These are phyloP conservation scores for Nemapogon koenigi DNA, from an alignment of 2,888 invertebrate species.

Conservation along the genomic window DNA sequence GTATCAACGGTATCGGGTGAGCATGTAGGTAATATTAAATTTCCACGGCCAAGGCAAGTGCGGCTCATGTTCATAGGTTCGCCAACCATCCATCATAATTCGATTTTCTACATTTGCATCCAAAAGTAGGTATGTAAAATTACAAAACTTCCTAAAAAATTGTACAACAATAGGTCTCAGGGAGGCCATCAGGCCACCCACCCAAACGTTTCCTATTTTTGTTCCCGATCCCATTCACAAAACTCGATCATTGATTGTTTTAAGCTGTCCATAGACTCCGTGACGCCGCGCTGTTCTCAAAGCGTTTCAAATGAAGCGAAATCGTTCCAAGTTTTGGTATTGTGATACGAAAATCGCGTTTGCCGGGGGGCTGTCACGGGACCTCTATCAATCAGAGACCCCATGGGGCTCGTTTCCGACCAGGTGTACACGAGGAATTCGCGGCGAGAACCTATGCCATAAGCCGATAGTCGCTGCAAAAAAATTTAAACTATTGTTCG, in stretches of 20 bases:
- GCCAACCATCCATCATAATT: too few species aligned
- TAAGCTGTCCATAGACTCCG: slow-evolving; percentile 40
- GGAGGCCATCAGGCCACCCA: slow-evolving; percentile 35
- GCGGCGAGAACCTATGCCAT: slow-evolving; percentile 52
- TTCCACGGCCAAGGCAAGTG: too few species aligned
- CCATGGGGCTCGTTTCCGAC: slow-evolving; percentile 60
- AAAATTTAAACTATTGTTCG: slow-evolving; percentile 53
- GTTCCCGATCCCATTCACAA: slow-evolving; percentile 54
- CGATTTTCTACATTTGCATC: too few species aligned
- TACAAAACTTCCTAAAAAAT: too few species aligned
- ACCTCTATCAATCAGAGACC: slow-evolving; percentile 60
- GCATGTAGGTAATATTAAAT: too few species aligned
- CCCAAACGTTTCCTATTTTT: slow-evolving; percentile 31
- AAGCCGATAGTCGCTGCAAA: slow-evolving; percentile 34
- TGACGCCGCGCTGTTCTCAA: slow-evolving; percentile 47
- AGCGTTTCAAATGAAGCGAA: slow-evolving; percentile 25
- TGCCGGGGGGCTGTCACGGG: slow-evolving; percentile 28
- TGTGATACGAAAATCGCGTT: slow-evolving; percentile 39
- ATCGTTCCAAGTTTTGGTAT: slow-evolving; percentile 17
- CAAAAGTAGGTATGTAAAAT: too few species aligned
- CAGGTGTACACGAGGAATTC: slow-evolving; percentile 62
- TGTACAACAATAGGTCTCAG: too few species aligned
- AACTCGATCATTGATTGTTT: slow-evolving; percentile 61
- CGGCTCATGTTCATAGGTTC: too few species aligned
- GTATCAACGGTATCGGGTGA: too few species aligned